Evolutionary conservation across 2,797 vertebrate species (phyloP).

Genomic region (Calcarius lapponicus): DNA sequence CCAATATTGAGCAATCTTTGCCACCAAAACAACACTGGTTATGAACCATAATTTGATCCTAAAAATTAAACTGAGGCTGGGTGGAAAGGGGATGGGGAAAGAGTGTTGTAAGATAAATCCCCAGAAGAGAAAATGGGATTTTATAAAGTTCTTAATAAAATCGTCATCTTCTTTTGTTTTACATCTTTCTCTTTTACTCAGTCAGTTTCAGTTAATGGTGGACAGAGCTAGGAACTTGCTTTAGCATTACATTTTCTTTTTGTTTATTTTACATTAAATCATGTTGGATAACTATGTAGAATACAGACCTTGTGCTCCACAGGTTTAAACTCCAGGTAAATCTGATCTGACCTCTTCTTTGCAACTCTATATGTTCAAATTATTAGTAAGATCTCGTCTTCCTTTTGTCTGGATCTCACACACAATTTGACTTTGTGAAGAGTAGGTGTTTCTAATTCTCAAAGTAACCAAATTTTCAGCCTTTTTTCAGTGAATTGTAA

Average conservation of each 20-base stretch:
- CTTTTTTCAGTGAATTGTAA: not conserved
- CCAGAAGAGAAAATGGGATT: not conserved
- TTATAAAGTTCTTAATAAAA: not conserved
- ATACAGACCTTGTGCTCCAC: not conserved
- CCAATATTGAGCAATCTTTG: not conserved
- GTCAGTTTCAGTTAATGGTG: not conserved
- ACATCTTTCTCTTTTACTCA: not conserved
- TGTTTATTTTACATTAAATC: not conserved
- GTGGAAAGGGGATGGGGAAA: not conserved
- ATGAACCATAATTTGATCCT: not conserved
- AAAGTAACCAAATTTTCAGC: not conserved
- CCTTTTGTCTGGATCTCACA: not conserved
- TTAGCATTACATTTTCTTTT: not conserved
- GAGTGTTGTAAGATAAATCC: not conserved
- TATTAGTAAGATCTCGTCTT: not conserved
- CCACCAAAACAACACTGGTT: not conserved
- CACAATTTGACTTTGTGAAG: not conserved
- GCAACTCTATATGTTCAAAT: not conserved
- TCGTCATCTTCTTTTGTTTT: not conserved
- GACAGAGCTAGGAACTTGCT: not conserved
- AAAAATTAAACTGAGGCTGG: not conserved
- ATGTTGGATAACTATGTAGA: not conserved
- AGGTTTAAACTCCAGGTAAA: not conserved
- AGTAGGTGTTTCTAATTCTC: not conserved
- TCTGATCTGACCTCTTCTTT: not conserved